phyloP scores from a whole-genome alignment of 2,797 vertebrate species.

The Vireo griseus region DNA sequence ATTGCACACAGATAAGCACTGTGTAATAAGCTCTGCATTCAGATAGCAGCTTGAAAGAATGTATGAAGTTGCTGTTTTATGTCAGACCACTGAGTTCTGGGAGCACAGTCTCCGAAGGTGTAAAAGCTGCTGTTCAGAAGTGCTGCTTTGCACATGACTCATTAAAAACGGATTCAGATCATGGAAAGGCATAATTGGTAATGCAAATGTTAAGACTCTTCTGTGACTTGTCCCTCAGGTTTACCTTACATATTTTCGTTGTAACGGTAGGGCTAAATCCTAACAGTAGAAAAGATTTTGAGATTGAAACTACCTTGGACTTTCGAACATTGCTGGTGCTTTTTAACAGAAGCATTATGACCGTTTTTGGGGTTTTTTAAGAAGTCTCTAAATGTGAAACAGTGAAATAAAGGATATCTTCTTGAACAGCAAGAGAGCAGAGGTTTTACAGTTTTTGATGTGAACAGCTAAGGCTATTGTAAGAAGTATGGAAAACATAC shows the following conservation, averaged over 20 bases:
- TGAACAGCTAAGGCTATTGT: background rate
- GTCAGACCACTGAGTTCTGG: background rate
- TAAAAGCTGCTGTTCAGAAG: background rate
- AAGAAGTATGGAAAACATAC: background rate
- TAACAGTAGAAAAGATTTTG: background rate
- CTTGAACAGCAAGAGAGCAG: background rate
- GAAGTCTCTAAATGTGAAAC: background rate
- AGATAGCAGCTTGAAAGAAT: background rate
- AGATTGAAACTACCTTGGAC: background rate
- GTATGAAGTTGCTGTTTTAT: background rate
- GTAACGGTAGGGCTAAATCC: background rate
- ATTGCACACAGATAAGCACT: background rate
- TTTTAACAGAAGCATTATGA: background rate
- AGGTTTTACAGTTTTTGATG: background rate
- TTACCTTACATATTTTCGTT: background rate
- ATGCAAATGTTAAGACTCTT: background rate
- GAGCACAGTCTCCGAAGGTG: background rate
- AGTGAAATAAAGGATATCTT: background rate
- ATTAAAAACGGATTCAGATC: background rate
- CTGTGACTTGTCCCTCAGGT: background rate
- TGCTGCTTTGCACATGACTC: background rate
- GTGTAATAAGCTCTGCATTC: background rate
- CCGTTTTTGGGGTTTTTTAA: background rate
- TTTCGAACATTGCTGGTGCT: background rate
- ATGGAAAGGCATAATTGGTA: background rate